Evolutionary conservation across 2,113 vertebrate genomes (phyloP), one percentile per base, ranked within the genome.

Genomic region (Plecotus auritus): DNA sequence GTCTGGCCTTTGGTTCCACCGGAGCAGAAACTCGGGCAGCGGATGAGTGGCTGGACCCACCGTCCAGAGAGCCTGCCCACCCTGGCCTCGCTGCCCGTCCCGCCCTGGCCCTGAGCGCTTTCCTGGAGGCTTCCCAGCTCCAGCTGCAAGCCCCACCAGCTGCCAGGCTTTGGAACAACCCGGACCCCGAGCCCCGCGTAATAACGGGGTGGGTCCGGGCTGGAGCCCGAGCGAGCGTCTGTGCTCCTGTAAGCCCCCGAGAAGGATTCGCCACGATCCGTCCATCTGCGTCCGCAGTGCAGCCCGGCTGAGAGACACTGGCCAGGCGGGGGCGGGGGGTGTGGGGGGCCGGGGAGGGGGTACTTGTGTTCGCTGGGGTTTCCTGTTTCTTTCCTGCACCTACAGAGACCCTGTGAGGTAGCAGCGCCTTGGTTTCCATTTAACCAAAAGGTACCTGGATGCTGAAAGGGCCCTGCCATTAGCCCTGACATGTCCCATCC

Each of bases 291-390:
- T 10, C 8, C 7, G 4, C 4, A 28, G 28, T 28, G 1, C 42
- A 32, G 73, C 28, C 28, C 4, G 28, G 73, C 23, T 47, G 42
- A 32, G 42, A 16, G 0, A 32, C 4, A 17, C 74, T 20, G 30
- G 17, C 40, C 16, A 1, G 3, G 26, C 1, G 28, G 0, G 7
- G 40, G 23, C 11, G 23, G 1, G 5, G 37, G n/a, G n/a, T 17
- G 4, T 7, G 51, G 17, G 7, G n/a, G n/a, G n/a, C n/a, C n/a
- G 51, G 18, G 6, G 49, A 5, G 16, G 51, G 5, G 51, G 54
- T 22, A 20, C n/a, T 69, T 1, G 5, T 8, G 3, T 69, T 35
- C 0, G 3, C 7, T 69, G 66, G 16, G 66, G 32, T 35, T 49
- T 49, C 10, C 16, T 77, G 30, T 17, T 20, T 5, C 14, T 77